These are phyloP conservation scores for Mesoligia furuncula DNA, from an alignment of 2,888 invertebrate genomes.

Conservation along the genomic window DNA sequence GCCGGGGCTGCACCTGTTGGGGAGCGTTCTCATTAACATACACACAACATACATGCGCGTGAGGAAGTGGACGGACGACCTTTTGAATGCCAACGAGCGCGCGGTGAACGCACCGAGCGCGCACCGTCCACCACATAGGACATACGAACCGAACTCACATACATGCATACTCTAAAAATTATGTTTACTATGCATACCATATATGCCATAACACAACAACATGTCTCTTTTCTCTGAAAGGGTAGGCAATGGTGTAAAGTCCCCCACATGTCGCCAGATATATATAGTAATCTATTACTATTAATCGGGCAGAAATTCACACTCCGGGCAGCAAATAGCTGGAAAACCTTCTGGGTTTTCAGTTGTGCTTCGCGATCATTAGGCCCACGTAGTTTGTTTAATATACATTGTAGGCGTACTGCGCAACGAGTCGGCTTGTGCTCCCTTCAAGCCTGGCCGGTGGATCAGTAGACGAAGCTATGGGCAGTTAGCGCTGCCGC, in stretches of 20 bases:
- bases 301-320: not conserved
- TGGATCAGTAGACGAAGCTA: not conserved
- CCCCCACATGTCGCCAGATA: not conserved
- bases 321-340: not conserved
- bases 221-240: not conserved
- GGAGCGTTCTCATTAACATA: conserved; percentile 46
- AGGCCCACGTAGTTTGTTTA: not conserved
- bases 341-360: not conserved
- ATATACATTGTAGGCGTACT: not conserved
- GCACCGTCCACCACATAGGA: not conserved
- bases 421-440: not conserved
- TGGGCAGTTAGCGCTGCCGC: not conserved
- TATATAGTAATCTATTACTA: no score
- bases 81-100: conserved; percentile 54
- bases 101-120: conserved; percentile 17
- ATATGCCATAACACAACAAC: not conserved
- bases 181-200: conserved; percentile 6
- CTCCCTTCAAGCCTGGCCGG: not conserved
- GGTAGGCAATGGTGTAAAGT: not conserved
- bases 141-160: not conserved
- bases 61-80: conserved; percentile 58
- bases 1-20: conserved; percentile 30
- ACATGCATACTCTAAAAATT: not conserved
- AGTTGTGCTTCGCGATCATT: not conserved
- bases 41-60: conserved; percentile 27